Evolutionary conservation across 2,888 invertebrate genomes (phyloP).

Genomic region (Epicampocera succincta): DNA sequence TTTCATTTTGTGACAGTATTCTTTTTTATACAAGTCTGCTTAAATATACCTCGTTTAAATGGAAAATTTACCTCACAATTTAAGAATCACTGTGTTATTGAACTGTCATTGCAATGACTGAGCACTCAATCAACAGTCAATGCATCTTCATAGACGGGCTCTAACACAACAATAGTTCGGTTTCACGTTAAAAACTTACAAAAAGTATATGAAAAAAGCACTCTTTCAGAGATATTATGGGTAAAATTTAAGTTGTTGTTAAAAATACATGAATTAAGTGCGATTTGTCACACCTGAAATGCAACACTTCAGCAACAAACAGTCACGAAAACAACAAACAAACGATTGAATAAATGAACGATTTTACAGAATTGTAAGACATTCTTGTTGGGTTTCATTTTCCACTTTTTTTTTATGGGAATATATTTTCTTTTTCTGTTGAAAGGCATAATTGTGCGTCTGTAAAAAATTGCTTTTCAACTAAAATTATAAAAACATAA

Average conservation of each 20-base stretch:
- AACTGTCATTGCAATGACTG: not conserved
- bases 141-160: constrained; percentile 18
- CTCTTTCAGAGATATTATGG: constrained; percentile 1
- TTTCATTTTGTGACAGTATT: not conserved
- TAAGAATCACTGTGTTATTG: constrained; percentile 11
- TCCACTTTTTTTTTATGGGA: not conserved
- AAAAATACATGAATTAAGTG: constrained; percentile 16
- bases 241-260: constrained; percentile 19
- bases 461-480: too few species aligned
- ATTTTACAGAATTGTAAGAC: constrained; percentile 23
- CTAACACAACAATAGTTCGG: constrained; percentile 1
- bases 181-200: not conserved
- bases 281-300: constrained; percentile 50
- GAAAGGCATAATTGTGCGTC: too few species aligned
- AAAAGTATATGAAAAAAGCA: not conserved
- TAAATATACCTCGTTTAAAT: too few species aligned
- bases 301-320: not conserved
- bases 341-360: not conserved
- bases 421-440: too few species aligned
- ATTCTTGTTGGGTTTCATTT: not conserved
- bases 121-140: constrained; percentile 10
- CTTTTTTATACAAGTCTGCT: not conserved
- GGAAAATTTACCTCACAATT: not conserved
- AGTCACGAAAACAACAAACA: not conserved
- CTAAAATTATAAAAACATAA: too few species aligned